Conservation (phyloP, 2,888 invertebrate genomes). For the Alloplasta piceator region DNA sequence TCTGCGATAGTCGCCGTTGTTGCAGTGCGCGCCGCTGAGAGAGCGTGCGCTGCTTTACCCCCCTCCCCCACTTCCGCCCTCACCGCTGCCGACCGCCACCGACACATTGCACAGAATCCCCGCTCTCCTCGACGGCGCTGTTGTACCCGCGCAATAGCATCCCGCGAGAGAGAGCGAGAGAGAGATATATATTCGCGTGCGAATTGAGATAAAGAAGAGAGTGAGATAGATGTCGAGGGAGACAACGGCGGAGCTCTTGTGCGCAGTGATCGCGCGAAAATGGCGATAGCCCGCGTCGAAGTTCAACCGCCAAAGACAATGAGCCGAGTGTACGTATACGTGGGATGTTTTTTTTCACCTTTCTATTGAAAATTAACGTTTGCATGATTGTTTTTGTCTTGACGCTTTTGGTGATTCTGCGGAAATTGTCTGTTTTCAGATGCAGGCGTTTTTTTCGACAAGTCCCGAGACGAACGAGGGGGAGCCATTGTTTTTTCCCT, state of each 20-base stretch:
- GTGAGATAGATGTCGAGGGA: not conserved
- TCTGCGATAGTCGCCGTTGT: constrained; percentile 76
- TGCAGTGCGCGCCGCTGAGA: constrained; percentile 72
- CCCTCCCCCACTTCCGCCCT: constrained; percentile 47
- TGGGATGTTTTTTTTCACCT: not conserved
- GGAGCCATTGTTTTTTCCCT: too few relatives aligned
- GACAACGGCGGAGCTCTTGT: constrained; percentile 41
- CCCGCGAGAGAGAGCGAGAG: constrained; percentile 17
- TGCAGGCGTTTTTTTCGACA: too few relatives aligned
- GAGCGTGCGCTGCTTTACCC: constrained; percentile 29
- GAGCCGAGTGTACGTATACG: not conserved
- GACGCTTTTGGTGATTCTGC: too few relatives aligned
- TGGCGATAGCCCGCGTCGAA: constrained; percentile 66
- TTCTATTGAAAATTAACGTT: not conserved
- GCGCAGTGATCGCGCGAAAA: constrained; percentile 62
- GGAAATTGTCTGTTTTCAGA: too few relatives aligned
- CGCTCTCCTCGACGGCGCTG: too few relatives aligned
- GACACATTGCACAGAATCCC: too few relatives aligned
- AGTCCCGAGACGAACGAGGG: too few relatives aligned
- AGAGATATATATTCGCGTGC: too few relatives aligned
- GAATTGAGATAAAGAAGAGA: too few relatives aligned
- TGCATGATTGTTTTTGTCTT: not conserved
- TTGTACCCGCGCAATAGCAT: not conserved
- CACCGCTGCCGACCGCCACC: too few relatives aligned
- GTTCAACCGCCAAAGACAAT: not conserved